A percentile compares a stretch with the other conserved stretches of the same genome.
Conservation (phyloP, 2,888 invertebrate genomes). For the Dicyrtomina minuta region DNA sequence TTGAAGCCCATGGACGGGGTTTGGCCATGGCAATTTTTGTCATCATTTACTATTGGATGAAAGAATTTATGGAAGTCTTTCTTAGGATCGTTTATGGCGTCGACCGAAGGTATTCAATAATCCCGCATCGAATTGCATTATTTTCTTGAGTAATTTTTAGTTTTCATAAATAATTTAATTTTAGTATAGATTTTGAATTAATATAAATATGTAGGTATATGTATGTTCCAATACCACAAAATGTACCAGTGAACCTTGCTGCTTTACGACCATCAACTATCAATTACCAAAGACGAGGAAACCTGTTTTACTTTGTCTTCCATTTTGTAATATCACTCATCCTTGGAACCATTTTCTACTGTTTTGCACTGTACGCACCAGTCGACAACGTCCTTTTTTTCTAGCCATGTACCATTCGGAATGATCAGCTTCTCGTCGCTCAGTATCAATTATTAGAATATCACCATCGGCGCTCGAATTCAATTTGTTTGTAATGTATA, state of each 20-base stretch:
- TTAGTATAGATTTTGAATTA: no score
- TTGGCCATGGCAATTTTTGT: slow-evolving; percentile 20
- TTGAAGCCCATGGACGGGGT: slow-evolving; percentile 24
- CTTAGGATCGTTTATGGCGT: slow-evolving; percentile 36
- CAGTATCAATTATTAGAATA: no score
- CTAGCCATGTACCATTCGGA: no score
- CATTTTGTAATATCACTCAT: slow-evolving; percentile 23
- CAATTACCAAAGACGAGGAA: slow-evolving; percentile 27
- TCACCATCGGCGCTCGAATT: no score
- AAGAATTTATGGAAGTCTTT: slow-evolving; percentile 35
- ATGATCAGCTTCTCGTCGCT: no score
- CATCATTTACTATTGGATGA: slow-evolving; percentile 30
- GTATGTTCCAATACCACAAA: slow-evolving; percentile 37
- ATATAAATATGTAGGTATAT: slow-evolving; percentile 34
- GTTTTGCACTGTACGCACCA: slow-evolving; percentile 21
- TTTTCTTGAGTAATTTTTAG: background rate
- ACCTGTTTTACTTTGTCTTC: slow-evolving; percentile 37
- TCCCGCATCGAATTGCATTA: background rate
- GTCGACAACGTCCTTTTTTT: background rate
- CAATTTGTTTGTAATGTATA: no score
- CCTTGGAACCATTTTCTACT: slow-evolving; percentile 22
- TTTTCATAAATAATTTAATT: no score
- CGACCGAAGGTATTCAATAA: slow-evolving; percentile 28
- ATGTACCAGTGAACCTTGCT: slow-evolving; percentile 20
- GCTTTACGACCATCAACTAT: slow-evolving; percentile 22